Percentiles rank a stretch among this genome's conserved stretches.
Evolutionary conservation across 2,797 vertebrate species (phyloP).

Genomic region (Cyprinodon diabolis): DNA sequence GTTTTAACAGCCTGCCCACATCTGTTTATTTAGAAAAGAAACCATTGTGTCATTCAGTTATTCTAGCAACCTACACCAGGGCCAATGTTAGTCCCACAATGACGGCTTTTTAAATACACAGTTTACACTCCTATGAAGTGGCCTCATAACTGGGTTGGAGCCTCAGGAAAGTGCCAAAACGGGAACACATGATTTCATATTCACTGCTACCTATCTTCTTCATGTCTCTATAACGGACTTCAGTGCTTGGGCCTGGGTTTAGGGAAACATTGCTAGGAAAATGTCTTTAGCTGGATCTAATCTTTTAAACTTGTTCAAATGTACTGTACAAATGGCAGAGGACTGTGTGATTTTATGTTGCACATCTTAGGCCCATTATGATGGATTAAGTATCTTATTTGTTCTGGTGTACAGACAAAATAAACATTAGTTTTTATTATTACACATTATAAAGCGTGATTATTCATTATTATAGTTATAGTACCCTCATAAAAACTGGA

Average conservation of each 20-base stretch:
- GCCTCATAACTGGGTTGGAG: conserved; percentile 78
- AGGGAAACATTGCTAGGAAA: conserved; percentile 53
- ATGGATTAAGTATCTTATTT: conserved; percentile 18
- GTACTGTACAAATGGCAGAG: conserved; percentile 69
- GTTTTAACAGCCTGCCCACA: conserved; percentile 81
- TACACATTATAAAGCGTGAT: not conserved
- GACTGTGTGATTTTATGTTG: conserved; percentile 54
- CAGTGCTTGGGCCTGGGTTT: conserved; percentile 60
- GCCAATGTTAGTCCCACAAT: conserved; percentile 79
- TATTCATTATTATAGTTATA: not conserved
- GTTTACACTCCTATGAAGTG: conserved; percentile 82
- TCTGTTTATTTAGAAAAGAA: conserved; percentile 94
- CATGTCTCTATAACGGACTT: conserved; percentile 70
- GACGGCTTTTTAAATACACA: conserved; percentile 85
- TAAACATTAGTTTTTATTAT: not conserved
- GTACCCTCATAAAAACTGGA: no score
- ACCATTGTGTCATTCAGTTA: conserved; percentile 87
- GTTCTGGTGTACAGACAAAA: conserved; percentile 19
- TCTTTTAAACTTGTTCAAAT: conserved; percentile 79
- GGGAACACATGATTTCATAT: conserved; percentile 75
- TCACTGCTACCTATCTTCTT: conserved; percentile 60
- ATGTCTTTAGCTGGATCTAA: conserved; percentile 80
- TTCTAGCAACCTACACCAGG: conserved; percentile 81
- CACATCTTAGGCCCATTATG: conserved; percentile 18
- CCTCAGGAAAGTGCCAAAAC: conserved; percentile 74